Evolutionary conservation across 2,113 vertebrate species (phyloP).

Genomic region (Columbina picui): DNA sequence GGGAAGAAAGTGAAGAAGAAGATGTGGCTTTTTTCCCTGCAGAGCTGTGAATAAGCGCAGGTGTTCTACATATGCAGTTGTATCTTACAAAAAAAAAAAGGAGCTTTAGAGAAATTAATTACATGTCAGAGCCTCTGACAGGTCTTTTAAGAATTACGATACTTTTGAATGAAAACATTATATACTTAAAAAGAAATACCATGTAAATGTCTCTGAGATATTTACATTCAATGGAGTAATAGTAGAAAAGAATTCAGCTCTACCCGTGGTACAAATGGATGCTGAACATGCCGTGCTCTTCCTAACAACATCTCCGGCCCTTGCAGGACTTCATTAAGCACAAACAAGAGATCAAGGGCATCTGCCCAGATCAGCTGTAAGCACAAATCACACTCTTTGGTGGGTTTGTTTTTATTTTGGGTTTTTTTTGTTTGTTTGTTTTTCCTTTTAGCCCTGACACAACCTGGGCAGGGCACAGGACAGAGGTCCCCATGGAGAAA

Average conservation of each 20-base stretch:
- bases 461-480: neutral
- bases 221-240: slow-evolving; percentile 54
- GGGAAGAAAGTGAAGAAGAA: slow-evolving; percentile 1
- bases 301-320: neutral
- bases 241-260: slow-evolving; percentile 35
- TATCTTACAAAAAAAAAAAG: slow-evolving; percentile 48
- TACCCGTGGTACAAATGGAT: neutral
- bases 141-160: slow-evolving; percentile 70
- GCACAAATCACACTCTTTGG: no score
- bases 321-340: neutral
- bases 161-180: slow-evolving; percentile 74
- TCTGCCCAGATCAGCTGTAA: neutral
- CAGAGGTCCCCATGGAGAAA: no score
- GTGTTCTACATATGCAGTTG: slow-evolving; percentile 33
- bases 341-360: neutral
- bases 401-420: no score
- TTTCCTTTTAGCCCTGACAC: neutral
- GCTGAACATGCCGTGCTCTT: neutral
- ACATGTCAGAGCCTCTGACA: slow-evolving; percentile 69
- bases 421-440: no score
- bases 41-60: slow-evolving; percentile 64
- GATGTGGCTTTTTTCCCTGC: slow-evolving; percentile 16
- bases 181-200: slow-evolving; percentile 69
- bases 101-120: slow-evolving; percentile 72
- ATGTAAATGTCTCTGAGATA: slow-evolving; percentile 58